phyloP scores from a whole-genome alignment of 2,113 vertebrate genomes.

The Saccopteryx leptura region DNA sequence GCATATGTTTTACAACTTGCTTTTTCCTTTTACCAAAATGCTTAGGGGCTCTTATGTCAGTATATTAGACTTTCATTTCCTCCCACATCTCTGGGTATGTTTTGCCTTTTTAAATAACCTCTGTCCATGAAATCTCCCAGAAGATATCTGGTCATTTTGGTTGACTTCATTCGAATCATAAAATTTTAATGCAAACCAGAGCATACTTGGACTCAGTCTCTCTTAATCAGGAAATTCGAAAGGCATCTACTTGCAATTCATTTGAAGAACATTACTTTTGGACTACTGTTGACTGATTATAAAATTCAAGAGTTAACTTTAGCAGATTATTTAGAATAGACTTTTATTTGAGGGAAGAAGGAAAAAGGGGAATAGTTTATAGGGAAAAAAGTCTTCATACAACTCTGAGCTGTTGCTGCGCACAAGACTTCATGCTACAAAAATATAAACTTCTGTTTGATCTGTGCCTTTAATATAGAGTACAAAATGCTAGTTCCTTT shows the following conservation, averaged over 20 bases:
- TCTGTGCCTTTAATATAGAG: neutral
- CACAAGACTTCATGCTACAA: neutral
- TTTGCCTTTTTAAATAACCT: neutral
- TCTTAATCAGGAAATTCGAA: neutral
- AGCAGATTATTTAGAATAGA: neutral
- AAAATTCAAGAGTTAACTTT: constrained; percentile 8
- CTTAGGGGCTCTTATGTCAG: constrained; percentile 11
- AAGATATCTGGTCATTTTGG: neutral
- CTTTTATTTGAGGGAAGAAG: constrained; percentile 40
- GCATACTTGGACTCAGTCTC: neutral
- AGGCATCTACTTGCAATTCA: neutral
- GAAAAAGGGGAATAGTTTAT: neutral
- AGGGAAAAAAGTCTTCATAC: neutral
- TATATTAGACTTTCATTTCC: constrained; percentile 18
- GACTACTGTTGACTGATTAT: neutral
- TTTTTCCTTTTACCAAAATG: neutral
- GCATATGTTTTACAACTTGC: constrained; percentile 20
- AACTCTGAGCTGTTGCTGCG: neutral
- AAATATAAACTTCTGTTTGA: neutral
- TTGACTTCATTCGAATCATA: constrained; percentile 19
- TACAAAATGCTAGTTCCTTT: neutral
- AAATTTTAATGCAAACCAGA: neutral
- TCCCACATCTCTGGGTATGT: neutral
- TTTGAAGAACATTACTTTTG: constrained; percentile 29
- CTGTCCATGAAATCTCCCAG: neutral